A percentile compares a stretch with the other conserved stretches of the same genome.
phyloP scores from a whole-genome alignment of 2,888 invertebrate genomes.

The Papilio gigon region DNA sequence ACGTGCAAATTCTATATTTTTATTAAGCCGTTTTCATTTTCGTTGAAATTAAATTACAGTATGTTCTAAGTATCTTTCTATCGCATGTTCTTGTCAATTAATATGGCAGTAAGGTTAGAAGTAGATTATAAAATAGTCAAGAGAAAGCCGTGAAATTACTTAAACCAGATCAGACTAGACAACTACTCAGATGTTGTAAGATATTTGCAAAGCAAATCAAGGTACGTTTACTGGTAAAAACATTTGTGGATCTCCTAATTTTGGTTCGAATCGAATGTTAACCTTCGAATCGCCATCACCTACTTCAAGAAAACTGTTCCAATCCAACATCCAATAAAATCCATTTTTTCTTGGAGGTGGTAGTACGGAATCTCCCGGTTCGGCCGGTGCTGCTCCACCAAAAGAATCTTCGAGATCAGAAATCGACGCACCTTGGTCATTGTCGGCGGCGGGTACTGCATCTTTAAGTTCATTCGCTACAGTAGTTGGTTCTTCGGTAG shows the following conservation, averaged over 20 bases:
- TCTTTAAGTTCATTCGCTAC: slow-evolving; percentile 54
- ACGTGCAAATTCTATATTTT: background rate
- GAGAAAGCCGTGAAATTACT: slow-evolving; percentile 23
- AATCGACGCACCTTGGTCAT: slow-evolving; percentile 79
- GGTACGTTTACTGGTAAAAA: slow-evolving; percentile 89
- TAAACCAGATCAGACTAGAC: slow-evolving; percentile 50
- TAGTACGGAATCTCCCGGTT: slow-evolving; percentile 83
- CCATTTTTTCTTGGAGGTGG: slow-evolving; percentile 88
- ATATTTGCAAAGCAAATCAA: slow-evolving; percentile 61
- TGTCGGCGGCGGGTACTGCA: slow-evolving; percentile 69
- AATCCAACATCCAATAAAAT: slow-evolving; percentile 92
- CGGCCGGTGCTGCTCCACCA: slow-evolving; percentile 84
- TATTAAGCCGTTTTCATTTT: background rate
- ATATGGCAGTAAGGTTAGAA: slow-evolving; percentile 16
- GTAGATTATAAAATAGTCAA: slow-evolving; percentile 1
- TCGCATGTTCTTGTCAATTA: background rate
- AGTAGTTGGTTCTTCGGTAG: slow-evolving; percentile 46
- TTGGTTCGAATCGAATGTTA: slow-evolving; percentile 90
- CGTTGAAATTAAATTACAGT: background rate
- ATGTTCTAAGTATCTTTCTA: background rate
- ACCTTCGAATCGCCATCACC: slow-evolving; percentile 89
- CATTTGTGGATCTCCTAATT: slow-evolving; percentile 89
- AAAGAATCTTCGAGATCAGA: slow-evolving; percentile 90
- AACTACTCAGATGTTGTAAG: slow-evolving; percentile 44
- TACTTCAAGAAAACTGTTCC: slow-evolving; percentile 93